Conservation (phyloP, 2,113 vertebrate species). For the Corynorhinus townsendii region DNA sequence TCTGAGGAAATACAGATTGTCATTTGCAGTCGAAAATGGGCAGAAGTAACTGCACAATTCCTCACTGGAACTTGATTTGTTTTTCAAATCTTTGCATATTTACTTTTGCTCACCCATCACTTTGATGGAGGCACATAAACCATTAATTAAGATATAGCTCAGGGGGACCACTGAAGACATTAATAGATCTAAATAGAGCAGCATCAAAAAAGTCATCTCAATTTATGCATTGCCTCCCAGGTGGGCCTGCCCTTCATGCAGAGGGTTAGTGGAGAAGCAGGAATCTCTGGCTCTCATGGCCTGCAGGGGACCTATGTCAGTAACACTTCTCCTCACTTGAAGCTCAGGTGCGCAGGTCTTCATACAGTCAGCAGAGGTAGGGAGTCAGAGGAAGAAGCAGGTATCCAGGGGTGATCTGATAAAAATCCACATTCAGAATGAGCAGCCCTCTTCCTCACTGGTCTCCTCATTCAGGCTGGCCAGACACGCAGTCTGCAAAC, state of each 20-base stretch:
- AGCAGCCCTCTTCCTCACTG: neutral
- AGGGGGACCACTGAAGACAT: neutral
- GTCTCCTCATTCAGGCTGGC: neutral
- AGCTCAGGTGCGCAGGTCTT: neutral
- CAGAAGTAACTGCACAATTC: neutral
- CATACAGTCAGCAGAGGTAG: neutral
- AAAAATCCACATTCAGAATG: neutral
- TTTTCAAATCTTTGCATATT: constrained; percentile 22
- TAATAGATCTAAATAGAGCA: neutral
- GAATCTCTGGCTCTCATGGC: neutral
- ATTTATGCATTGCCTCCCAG: neutral
- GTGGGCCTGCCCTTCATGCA: neutral
- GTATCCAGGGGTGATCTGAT: neutral
- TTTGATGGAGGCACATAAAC: neutral
- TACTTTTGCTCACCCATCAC: neutral
- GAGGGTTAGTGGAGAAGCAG: neutral
- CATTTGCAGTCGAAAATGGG: constrained; percentile 7
- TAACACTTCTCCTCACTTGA: neutral
- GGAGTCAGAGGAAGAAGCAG: neutral
- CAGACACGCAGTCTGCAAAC: neutral
- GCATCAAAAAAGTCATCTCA: neutral
- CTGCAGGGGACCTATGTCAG: neutral
- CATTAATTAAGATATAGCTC: neutral
- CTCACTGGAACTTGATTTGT: neutral
- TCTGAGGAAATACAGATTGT: neutral